These are phyloP conservation scores for Bos indicus DNA, from an alignment of 2,113 vertebrate genomes.

Conservation along the genomic window DNA sequence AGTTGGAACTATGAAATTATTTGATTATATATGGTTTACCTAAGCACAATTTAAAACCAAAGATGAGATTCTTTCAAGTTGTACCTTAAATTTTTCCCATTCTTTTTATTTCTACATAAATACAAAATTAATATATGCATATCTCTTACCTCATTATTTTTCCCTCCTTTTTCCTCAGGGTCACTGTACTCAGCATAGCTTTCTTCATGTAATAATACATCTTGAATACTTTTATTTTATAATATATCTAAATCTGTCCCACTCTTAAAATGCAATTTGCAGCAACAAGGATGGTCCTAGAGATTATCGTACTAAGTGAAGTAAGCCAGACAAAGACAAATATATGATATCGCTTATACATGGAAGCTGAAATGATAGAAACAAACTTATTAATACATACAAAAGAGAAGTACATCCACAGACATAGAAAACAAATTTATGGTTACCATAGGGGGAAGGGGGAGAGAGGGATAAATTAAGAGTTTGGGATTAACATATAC, in stretches of 20 bases:
- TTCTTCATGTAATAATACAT: neutral
- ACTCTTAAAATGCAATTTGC: neutral
- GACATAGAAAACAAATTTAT: neutral
- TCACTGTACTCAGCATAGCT: neutral
- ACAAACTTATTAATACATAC: neutral
- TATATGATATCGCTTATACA: neutral
- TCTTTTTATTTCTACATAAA: neutral
- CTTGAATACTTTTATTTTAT: neutral
- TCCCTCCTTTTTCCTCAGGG: neutral
- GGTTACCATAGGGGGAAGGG: neutral
- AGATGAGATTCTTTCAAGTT: neutral
- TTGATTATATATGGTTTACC: neutral
- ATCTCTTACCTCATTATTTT: neutral
- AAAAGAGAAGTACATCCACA: neutral
- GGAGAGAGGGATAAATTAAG: neutral
- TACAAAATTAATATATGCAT: neutral
- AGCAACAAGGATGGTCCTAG: neutral
- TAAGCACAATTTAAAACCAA: neutral
- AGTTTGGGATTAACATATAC: neutral
- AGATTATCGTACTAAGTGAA: neutral
- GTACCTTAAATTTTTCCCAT: neutral
- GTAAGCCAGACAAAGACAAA: neutral
- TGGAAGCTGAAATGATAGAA: neutral
- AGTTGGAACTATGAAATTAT: neutral
- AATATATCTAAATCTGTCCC: neutral